Evolutionary conservation across 2,113 vertebrate genomes (phyloP).

Genomic region (Brachionichthys hirsutus): DNA sequence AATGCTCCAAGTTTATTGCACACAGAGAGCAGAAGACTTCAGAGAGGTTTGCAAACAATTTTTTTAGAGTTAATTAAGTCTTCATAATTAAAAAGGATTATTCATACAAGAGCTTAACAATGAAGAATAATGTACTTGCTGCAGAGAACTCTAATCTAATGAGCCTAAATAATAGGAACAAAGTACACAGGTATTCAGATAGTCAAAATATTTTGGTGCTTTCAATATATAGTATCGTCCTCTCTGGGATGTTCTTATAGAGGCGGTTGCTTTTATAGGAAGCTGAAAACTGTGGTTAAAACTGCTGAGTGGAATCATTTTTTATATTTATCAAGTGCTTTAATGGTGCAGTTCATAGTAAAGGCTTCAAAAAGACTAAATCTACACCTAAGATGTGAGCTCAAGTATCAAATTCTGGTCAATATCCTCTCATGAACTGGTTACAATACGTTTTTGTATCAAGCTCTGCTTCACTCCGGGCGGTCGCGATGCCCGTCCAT

Average conservation of each 20-base stretch:
- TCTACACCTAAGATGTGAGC: no score
- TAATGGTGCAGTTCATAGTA: no score
- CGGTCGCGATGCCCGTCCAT: conserved; percentile 53
- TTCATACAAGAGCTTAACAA: conserved; percentile 14
- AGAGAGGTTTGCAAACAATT: background rate
- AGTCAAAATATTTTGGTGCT: background rate
- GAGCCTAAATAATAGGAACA: conserved; percentile 17
- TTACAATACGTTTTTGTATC: conserved; percentile 48
- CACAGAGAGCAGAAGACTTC: background rate
- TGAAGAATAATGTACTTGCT: conserved; percentile 1
- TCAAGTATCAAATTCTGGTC: no score
- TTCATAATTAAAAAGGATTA: conserved; percentile 22
- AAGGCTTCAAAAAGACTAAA: no score
- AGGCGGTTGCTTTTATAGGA: no score
- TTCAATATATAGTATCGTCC: background rate
- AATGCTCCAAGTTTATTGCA: no score
- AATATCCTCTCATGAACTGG: conserved; percentile 16
- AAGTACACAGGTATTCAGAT: background rate
- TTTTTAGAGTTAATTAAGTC: conserved; percentile 18
- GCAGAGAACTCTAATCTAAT: conserved; percentile 8
- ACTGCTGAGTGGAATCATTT: no score
- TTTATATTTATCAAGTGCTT: no score
- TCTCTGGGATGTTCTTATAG: background rate
- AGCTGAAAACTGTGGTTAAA: no score
- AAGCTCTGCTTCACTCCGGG: background rate